Percentiles rank a stretch among this genome's conserved stretches.
These are phyloP conservation scores for Hartigia nigra DNA, from an alignment of 2,888 invertebrate species.

Conservation along the genomic window DNA sequence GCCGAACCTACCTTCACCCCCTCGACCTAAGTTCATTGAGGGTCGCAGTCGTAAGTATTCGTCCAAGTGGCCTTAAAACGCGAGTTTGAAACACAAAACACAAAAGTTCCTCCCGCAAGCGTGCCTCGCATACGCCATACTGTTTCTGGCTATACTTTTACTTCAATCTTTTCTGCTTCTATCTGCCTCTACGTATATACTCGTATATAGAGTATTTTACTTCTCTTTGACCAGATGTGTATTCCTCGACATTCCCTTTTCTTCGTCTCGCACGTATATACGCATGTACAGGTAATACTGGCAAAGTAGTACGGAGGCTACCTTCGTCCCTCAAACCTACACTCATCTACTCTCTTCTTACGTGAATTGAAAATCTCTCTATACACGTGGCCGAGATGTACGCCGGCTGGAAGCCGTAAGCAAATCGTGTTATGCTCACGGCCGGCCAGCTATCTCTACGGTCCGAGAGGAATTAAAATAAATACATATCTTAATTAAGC, in stretches of 20 bases:
- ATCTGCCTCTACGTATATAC: not conserved
- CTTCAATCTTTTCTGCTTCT: not conserved
- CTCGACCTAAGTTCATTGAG: not conserved
- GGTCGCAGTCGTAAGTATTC: slow-evolving; percentile 12
- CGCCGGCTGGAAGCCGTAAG: slow-evolving; percentile 55
- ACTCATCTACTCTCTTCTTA: slow-evolving; percentile 40
- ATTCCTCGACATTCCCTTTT: not conserved
- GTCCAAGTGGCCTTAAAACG: slow-evolving; percentile 36
- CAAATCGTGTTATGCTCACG: slow-evolving; percentile 60
- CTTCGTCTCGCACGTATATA: not conserved
- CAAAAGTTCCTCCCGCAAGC: slow-evolving; percentile 32
- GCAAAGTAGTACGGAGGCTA: not conserved
- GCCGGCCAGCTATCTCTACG: slow-evolving; percentile 49
- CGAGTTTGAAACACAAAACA: slow-evolving; percentile 38
- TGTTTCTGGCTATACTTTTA: not conserved
- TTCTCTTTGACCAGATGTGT: not conserved
- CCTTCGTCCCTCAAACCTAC: not conserved
- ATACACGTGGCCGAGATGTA: slow-evolving; percentile 45
- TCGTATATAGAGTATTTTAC: not conserved
- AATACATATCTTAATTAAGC: slow-evolving; percentile 65
- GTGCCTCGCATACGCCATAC: not conserved
- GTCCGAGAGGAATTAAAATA: slow-evolving; percentile 62
- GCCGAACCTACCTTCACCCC: not conserved
- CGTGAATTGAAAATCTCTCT: slow-evolving; percentile 60
- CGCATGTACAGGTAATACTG: not conserved